phyloP scores from a whole-genome alignment of 1,140 invertebrate species.

The Drosophila mauritiana region DNA sequence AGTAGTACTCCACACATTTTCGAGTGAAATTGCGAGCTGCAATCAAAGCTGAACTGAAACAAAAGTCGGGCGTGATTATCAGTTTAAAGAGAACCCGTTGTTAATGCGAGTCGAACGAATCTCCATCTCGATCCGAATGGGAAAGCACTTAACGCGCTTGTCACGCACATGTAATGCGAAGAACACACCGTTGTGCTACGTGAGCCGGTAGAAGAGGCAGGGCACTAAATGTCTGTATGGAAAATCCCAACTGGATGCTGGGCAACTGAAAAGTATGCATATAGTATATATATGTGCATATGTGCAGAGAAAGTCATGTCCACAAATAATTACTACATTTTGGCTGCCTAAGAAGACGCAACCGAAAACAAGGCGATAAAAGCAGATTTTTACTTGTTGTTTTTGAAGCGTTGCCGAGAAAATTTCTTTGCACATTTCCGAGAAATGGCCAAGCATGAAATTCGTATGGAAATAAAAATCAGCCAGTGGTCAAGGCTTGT shows the following conservation, averaged over 20 bases:
- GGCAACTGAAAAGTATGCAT: conserved; percentile 34
- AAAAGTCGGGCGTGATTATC: conserved; percentile 42
- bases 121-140: conserved; percentile 18
- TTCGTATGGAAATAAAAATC: conserved; percentile 32
- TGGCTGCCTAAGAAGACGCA: conserved; percentile 33
- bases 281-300: not conserved
- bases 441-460: conserved; percentile 9
- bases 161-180: conserved; percentile 47
- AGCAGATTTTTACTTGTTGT: conserved; percentile 3
- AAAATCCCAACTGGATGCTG: conserved; percentile 22
- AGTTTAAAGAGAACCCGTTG: conserved; percentile 46
- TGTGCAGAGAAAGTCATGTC: conserved; percentile 50
- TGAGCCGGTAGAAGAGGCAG: conserved; percentile 4
- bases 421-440: conserved; percentile 15
- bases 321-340: conserved; percentile 50
- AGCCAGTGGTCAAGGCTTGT: conserved; percentile 25
- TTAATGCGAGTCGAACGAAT: conserved; percentile 42
- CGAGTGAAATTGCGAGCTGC: conserved; percentile 21
- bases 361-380: conserved; percentile 19
- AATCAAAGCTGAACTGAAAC: conserved; percentile 6
- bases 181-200: conserved; percentile 12
- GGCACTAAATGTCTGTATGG: not conserved
- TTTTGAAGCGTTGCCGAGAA: not conserved
- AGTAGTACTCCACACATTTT: conserved; percentile 12
- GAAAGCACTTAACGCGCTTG: conserved; percentile 55